Evolutionary conservation across 2,888 invertebrate genomes (phyloP).

Genomic region (Pseudococcus longispinus): DNA sequence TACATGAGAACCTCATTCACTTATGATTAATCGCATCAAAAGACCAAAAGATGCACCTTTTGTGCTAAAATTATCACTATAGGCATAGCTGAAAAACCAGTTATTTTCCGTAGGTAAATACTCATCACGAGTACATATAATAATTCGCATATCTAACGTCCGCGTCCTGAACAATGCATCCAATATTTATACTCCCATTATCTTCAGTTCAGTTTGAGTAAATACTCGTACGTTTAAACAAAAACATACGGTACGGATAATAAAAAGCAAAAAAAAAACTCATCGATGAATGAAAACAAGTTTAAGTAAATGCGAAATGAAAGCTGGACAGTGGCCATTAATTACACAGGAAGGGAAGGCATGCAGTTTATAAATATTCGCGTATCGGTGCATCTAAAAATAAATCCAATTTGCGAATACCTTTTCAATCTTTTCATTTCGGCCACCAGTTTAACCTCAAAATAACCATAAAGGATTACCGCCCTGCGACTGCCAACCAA

Average conservation of each 20-base stretch:
- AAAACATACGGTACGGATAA: background rate
- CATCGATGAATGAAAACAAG: constrained; percentile 5
- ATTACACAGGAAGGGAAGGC: background rate
- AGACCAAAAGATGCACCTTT: background rate
- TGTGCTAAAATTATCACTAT: background rate
- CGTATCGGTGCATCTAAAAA: background rate
- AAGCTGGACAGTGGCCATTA: constrained; percentile 11
- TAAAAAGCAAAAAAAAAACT: too few relatives aligned
- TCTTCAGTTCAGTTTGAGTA: background rate
- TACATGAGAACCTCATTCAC: background rate
- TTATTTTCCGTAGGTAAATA: background rate
- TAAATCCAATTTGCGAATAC: background rate
- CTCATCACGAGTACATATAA: background rate
- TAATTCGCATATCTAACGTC: background rate
- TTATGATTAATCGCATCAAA: background rate
- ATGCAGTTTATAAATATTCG: constrained; percentile 16
- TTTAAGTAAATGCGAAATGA: background rate
- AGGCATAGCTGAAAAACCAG: background rate
- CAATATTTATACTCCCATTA: background rate
- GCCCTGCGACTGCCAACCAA: background rate
- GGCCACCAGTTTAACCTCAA: background rate
- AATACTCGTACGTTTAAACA: background rate
- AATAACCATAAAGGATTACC: constrained; percentile 8
- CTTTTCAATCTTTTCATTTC: background rate
- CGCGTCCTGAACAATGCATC: background rate